A percentile compares a stretch with the other conserved stretches of the same genome.
Evolutionary conservation across 1,140 invertebrate genomes (phyloP).

Genomic region (Bicyclus anynana): DNA sequence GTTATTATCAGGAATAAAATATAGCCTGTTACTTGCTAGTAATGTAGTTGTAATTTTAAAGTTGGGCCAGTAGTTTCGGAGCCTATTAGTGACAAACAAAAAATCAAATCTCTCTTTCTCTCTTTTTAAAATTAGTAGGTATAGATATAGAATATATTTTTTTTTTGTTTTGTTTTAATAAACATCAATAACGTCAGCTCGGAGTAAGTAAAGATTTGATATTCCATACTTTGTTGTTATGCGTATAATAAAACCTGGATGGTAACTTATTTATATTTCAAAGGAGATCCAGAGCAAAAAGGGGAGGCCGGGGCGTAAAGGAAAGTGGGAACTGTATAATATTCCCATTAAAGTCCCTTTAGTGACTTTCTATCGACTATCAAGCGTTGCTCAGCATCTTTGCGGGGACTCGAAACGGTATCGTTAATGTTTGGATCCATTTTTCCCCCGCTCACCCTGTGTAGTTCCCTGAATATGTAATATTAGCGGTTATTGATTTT

Average conservation of each 20-base stretch:
- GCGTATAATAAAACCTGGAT: slow-evolving; percentile 6
- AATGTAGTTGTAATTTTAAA: too few relatives aligned
- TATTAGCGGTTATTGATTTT: slow-evolving; percentile 35
- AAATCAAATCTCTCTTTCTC: too few relatives aligned
- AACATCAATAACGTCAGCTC: too few relatives aligned
- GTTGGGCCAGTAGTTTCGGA: too few relatives aligned
- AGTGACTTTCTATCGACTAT: slow-evolving; percentile 58
- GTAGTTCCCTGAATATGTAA: slow-evolving; percentile 51
- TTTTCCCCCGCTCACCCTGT: slow-evolving; percentile 30
- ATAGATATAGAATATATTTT: too few relatives aligned
- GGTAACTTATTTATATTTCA: slow-evolving; percentile 30
- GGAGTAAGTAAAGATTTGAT: slow-evolving; percentile 13
- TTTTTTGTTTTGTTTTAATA: too few relatives aligned
- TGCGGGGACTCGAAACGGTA: slow-evolving; percentile 53
- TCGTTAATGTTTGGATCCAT: slow-evolving; percentile 60
- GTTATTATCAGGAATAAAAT: too few relatives aligned
- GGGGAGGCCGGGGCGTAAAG: slow-evolving; percentile 30
- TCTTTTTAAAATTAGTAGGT: too few relatives aligned
- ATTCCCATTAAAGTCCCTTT: slow-evolving; percentile 60
- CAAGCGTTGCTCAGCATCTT: slow-evolving; percentile 56
- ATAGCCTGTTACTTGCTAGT: too few relatives aligned
- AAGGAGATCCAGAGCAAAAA: slow-evolving; percentile 19
- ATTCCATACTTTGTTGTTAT: background rate
- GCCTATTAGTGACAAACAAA: too few relatives aligned
- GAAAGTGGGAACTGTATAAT: slow-evolving; percentile 60